Evolutionary conservation across 2,888 invertebrate genomes (phyloP).

Genomic region (Boloria selene): DNA sequence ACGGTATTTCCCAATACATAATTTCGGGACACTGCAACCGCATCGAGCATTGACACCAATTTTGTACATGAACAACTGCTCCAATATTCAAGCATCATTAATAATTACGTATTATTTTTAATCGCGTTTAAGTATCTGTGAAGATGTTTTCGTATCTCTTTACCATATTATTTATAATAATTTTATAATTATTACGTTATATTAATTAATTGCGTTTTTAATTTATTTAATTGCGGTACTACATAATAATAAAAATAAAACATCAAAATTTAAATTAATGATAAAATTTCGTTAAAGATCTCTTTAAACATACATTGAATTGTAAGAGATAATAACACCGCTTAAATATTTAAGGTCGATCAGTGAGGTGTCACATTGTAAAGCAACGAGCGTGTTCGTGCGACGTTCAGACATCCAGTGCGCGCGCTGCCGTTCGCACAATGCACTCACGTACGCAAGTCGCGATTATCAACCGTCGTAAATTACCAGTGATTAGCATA

Average conservation of each 20-base stretch:
- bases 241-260: too few species aligned
- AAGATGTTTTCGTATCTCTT: background rate
- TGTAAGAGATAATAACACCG: slow-evolving; percentile 27
- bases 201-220: too few species aligned
- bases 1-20: slow-evolving; percentile 72
- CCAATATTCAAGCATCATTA: slow-evolving; percentile 51
- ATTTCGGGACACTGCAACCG: slow-evolving; percentile 80
- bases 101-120: slow-evolving; percentile 36
- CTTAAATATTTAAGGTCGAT: slow-evolving; percentile 56
- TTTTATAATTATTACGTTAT: too few species aligned
- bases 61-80: slow-evolving; percentile 67
- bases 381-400: slow-evolving; percentile 47
- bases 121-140: background rate
- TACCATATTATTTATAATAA: background rate
- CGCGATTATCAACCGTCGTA: slow-evolving; percentile 79
- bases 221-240: too few species aligned
- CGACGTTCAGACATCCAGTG: slow-evolving; percentile 47
- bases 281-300: too few species aligned
- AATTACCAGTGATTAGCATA: slow-evolving; percentile 79
- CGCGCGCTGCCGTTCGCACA: slow-evolving; percentile 58
- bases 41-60: slow-evolving; percentile 81
- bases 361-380: slow-evolving; percentile 59
- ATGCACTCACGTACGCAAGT: slow-evolving; percentile 76
- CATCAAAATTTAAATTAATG: too few species aligned
- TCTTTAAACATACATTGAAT: background rate